Percentiles rank a stretch among this genome's conserved stretches.
phyloP scores from a whole-genome alignment of 2,888 invertebrate genomes.

The Ptilodon capucinus region DNA sequence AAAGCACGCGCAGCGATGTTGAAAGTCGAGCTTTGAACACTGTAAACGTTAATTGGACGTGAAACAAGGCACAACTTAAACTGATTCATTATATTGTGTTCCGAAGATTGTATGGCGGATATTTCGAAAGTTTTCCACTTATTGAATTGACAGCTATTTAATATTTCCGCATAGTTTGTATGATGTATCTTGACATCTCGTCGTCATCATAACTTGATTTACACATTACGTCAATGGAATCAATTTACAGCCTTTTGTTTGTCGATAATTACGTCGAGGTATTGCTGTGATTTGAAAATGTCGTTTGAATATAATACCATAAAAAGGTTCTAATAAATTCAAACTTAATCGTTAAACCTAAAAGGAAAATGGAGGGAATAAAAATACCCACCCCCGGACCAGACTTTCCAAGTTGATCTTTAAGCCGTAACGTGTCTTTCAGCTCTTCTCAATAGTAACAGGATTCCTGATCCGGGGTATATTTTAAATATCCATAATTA shows the following conservation, averaged over 20 bases:
- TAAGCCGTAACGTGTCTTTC: too few species aligned
- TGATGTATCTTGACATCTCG: conserved; percentile 8
- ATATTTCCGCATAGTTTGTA: conserved; percentile 12
- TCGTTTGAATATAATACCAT: too few species aligned
- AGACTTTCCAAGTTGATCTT: too few species aligned
- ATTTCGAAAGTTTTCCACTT: conserved; percentile 33
- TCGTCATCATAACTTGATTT: background rate
- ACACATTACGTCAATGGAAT: background rate
- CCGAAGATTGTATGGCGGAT: conserved; percentile 25
- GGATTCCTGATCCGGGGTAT: too few species aligned
- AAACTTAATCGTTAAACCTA: too few species aligned
- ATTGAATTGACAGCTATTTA: conserved; percentile 22
- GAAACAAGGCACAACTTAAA: conserved; percentile 43
- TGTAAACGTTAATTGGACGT: conserved; percentile 61
- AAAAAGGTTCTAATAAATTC: too few species aligned
- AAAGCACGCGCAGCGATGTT: conserved; percentile 44
- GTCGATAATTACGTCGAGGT: too few species aligned
- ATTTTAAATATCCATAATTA: too few species aligned
- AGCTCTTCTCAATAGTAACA: too few species aligned
- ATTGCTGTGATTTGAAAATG: background rate
- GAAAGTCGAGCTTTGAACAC: conserved; percentile 50
- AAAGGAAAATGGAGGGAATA: too few species aligned
- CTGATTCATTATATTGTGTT: conserved; percentile 45
- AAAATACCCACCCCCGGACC: too few species aligned
- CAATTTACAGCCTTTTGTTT: background rate